phyloP scores from a whole-genome alignment of 2,888 invertebrate genomes.

The Nephrotoma flavescens region DNA sequence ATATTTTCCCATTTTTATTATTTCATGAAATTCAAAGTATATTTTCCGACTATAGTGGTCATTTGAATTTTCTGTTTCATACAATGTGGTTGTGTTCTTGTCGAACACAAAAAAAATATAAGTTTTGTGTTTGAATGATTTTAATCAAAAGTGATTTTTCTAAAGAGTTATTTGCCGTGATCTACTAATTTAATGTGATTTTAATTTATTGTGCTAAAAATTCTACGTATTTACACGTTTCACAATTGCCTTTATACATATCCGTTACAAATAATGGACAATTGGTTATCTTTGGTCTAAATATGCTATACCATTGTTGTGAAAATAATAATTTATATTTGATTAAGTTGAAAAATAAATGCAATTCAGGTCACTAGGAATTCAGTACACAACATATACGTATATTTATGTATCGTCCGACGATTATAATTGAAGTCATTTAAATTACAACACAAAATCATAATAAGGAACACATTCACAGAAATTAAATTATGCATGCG shows the following conservation, averaged over 20 bases:
- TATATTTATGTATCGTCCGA: background rate
- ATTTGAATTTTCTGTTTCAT: background rate
- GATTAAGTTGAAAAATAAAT: background rate
- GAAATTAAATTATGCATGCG: background rate
- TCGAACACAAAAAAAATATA: background rate
- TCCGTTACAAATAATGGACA: background rate
- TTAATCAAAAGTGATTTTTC: background rate
- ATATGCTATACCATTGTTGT: background rate
- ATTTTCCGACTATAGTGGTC: background rate
- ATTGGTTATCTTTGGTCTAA: background rate
- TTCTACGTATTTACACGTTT: background rate
- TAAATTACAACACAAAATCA: background rate
- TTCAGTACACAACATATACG: background rate
- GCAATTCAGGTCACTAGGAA: background rate
- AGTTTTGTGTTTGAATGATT: background rate
- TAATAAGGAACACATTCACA: background rate
- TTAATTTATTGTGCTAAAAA: background rate
- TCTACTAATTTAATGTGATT: background rate
- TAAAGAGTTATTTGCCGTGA: background rate
- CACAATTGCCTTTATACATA: background rate
- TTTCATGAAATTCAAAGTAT: background rate
- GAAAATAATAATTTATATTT: background rate
- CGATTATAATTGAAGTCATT: background rate
- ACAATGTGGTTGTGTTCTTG: background rate
- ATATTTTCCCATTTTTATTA: background rate